Evolutionary conservation across 2,797 vertebrate species (phyloP), one percentile per base, ranked within the genome.

Genomic region (Mus minutoides): DNA sequence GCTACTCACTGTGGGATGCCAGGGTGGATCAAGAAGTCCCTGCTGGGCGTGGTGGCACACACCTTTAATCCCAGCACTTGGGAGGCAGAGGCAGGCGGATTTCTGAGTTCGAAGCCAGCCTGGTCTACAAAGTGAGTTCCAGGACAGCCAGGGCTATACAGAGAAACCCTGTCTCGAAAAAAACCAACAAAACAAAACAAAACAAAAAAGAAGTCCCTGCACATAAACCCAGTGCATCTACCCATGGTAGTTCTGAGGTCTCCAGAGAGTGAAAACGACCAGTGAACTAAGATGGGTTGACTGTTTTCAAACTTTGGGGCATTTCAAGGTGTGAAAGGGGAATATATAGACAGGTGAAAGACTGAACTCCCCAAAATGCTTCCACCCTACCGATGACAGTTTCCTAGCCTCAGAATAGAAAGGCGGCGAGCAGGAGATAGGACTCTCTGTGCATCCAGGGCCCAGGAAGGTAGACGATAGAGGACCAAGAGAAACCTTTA

Each of bases 361-460:
- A 94, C 43, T 14, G 87, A 92, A 88, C 29, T 52, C 43, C 31
- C 62, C 17, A 13, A 49, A 49, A 78, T 19, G 3, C 10, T 12
- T 19, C 34, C 64, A 6, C 0, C 0, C 37, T 19, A 17, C 24
- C 9, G 31, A 37, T 21, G 21, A 40, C 9, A 1, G 62, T 37
- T 60, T 85, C 60, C 34, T 26, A 26, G 62, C 64, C 43, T 54
- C 64, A 71, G 64, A 71, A 46, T 26, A 54, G 64, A 71, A 71
- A 94, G 43, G 85, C 49, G 92, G 88, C 34, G 3, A 60, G 19
- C 49, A 88, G 73, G 8, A 91, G 82, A 93, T 43, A 95, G 69
- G 67, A 62, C n/a, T 34, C n/a, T 34, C 22, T 79, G 43, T 24
- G 21, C 82, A 14, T 11, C 7, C 79, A 16, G 29, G 3, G 26